phyloP scores from a whole-genome alignment of 92 coral and sea anemone genomes.

The Phenganax marumi region DNA sequence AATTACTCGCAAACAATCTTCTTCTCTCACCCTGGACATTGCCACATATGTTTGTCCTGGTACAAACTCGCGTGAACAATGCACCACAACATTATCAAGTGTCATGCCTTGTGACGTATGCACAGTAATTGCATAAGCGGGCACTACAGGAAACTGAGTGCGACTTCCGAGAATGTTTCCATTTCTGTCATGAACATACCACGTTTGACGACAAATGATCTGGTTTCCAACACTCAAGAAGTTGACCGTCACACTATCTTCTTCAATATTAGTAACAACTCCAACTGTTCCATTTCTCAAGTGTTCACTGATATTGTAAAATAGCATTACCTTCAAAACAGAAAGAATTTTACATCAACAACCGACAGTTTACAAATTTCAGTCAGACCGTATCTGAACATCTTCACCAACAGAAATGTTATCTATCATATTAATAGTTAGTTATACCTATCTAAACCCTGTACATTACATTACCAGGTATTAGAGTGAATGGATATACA shows the following conservation, averaged over 20 bases:
- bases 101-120: slow-evolving; percentile 53
- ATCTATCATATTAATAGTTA: no score
- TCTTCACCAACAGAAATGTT: no score
- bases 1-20: slow-evolving; percentile 33
- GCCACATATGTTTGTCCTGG: slow-evolving; percentile 60
- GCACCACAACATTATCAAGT: slow-evolving; percentile 51
- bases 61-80: slow-evolving; percentile 57
- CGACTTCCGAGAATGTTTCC: slow-evolving; percentile 31
- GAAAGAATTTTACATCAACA: no score
- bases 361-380: no score
- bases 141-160: slow-evolving; percentile 40
- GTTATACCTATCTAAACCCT: no score
- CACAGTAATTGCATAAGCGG: slow-evolving; percentile 43
- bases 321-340: slow-evolving; percentile 28
- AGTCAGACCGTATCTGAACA: no score
- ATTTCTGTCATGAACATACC: slow-evolving; percentile 32
- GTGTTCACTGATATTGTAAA: slow-evolving; percentile 44
- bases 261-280: slow-evolving; percentile 26
- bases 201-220: slow-evolving; percentile 13
- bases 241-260: slow-evolving; percentile 24
- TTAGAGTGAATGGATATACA: no score
- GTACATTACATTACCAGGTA: no score
- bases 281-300: slow-evolving; percentile 54
- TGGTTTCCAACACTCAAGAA: slow-evolving; percentile 28
- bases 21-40: slow-evolving; percentile 32